Evolutionary conservation across 2,888 invertebrate species (phyloP), one percentile per base, ranked within the genome.

Genomic region (Cerceris rybyensis): DNA sequence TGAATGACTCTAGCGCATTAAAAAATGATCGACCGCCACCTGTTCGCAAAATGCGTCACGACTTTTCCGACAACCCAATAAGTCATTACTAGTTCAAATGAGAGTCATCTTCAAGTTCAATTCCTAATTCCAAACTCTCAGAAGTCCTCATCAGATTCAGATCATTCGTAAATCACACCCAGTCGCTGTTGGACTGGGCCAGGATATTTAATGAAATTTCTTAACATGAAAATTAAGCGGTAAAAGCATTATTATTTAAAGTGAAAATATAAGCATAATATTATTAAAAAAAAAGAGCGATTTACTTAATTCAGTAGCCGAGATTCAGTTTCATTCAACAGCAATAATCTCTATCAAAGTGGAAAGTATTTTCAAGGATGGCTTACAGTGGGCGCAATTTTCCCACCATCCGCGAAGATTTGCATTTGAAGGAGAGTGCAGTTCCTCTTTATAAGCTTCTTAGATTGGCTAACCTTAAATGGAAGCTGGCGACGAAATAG

Each of bases 391-490:
- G 69, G 58, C 73, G 78, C 78, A 84, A 83, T 83, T 84, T 84
- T 78, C 78, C 66, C 70, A 58, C 42, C 58, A 52, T 63, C 67
- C 81, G 64, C 64, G 59, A 78, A 79, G 71, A 84, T 83, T 83
- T 83, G 84, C 83, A 83, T 83, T 76, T 63, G 77, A 74, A 63
- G 46, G 60, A 71, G 68, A 70, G 71, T 70, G 83, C 77, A 71
- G 69, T 84, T 78, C 70, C 66, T 75, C 80, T 78, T 80, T 75
- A 82, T 80, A 84, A 84, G 82, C 84, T 84, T 77, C 84, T 84
- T 82, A 84, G 84, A 84, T 84, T 82, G 58, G 54, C 69, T 63
- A 52, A 57, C 41, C 57, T 54, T 42, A 73, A 71, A 58, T 57
- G 61, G 61, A 55, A 71, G 41, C 46, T n/a, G 63, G 16, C 16